Evolutionary conservation across 2,888 invertebrate genomes (phyloP), one percentile per base, ranked within the genome.

Genomic region (Bombylius major): DNA sequence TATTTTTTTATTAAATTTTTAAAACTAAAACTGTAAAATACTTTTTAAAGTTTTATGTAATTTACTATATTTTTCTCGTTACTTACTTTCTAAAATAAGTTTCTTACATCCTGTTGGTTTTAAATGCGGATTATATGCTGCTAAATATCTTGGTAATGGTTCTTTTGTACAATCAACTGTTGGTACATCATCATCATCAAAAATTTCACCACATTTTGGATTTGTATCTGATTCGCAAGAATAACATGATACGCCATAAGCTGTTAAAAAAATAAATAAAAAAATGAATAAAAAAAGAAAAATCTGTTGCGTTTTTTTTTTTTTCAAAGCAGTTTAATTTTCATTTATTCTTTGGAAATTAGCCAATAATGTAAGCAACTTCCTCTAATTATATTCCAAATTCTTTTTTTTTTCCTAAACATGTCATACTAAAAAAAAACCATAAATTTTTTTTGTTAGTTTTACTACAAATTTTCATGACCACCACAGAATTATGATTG

Each of bases 171-270:
- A 56, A 44, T 56, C 56, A 34, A 47, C 39, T 11, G 47, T 34
- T 31, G 47, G 49, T n/a, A 56, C 42, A 12, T 11, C 48, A n/a
- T 52, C 36, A 47, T 48, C 42, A 49, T 48, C 23, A 49, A 56
- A 56, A 33, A 53, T 47, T 49, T 65, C 64, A 33, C 70, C 73
- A 56, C 72, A 73, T 59, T 68, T 67, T 34, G 66, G 56, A 49
- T 63, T 63, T 49, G 60, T 62, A 9, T 63, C 6, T 5, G 73
- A 72, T 23, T 72, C 70, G 58, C 72, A 72, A 44, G 67, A 65
- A 59, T 72, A 72, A 59, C 72, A 72, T 14, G 68, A 66, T 52
- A 73, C 61, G 60, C 71, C 72, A 58, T 65, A 69, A 13, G 68
- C 73, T 72, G 61, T 51, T 61, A 61, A 23, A 47, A 53, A 56